These are phyloP conservation scores for Ptychobarbus kaznakovi DNA, from an alignment of 2,797 vertebrate species.

Conservation along the genomic window DNA sequence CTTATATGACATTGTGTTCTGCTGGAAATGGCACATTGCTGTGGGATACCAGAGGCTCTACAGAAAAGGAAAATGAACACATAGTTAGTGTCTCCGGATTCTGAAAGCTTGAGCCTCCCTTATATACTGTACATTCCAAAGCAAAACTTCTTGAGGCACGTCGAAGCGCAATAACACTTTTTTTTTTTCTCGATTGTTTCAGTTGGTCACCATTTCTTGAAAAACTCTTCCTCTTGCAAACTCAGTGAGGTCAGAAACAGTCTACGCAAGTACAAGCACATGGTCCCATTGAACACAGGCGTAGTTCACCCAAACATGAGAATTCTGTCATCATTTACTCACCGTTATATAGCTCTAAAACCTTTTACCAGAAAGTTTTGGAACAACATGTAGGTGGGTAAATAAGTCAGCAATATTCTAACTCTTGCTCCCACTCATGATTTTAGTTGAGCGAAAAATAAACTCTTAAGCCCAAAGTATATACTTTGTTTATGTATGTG, in stretches of 20 bases:
- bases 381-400: neutral
- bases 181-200: slow-evolving; percentile 68
- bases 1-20: neutral
- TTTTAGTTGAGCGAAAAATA: too few relatives aligned
- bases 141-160: slow-evolving; percentile 48
- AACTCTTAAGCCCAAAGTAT: too few relatives aligned
- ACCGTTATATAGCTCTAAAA: neutral
- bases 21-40: neutral
- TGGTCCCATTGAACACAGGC: neutral
- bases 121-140: slow-evolving; percentile 27
- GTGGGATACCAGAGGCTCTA: slow-evolving; percentile 12
- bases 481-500: too few relatives aligned
- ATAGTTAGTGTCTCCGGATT: neutral
- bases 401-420: neutral
- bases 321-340: neutral
- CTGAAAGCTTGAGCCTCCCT: slow-evolving; percentile 29
- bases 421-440: too few relatives aligned
- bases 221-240: slow-evolving; percentile 14
- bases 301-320: neutral
- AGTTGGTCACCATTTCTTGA: slow-evolving; percentile 53
- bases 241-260: neutral
- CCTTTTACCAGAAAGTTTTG: neutral
- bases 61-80: neutral
- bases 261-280: neutral
- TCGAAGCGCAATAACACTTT: slow-evolving; percentile 63